A percentile compares a stretch with the other conserved stretches of the same genome.
phyloP scores from a whole-genome alignment of 2,113 vertebrate genomes.

The Athene noctua region DNA sequence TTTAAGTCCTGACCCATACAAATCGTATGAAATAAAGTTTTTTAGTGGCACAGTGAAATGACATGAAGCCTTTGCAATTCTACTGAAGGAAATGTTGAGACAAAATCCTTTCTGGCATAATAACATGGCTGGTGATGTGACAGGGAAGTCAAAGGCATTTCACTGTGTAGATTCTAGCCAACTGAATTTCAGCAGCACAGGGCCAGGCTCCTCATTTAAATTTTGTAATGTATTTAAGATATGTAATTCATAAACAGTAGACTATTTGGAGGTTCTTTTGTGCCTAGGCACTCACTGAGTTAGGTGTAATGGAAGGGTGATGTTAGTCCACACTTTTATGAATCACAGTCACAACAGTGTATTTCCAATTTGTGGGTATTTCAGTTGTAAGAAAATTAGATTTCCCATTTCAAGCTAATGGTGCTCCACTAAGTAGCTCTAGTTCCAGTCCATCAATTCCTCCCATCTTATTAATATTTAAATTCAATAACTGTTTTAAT shows the following conservation, averaged over 20 bases:
- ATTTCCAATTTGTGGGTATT: conserved; percentile 47
- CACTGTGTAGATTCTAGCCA: neutral
- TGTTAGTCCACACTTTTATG: neutral
- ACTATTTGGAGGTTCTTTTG: neutral
- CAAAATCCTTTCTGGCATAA: neutral
- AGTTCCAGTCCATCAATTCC: conserved; percentile 47
- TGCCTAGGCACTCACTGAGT: neutral
- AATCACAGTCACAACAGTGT: neutral
- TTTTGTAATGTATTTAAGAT: neutral
- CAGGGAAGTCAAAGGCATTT: neutral
- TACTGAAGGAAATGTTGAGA: neutral
- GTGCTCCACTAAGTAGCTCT: conserved; percentile 30
- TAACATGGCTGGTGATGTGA: neutral
- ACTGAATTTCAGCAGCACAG: neutral
- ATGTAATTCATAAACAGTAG: neutral
- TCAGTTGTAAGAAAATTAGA: conserved; percentile 55
- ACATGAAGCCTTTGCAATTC: neutral
- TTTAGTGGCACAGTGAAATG: neutral
- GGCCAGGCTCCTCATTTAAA: neutral
- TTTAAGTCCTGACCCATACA: neutral
- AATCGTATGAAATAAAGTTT: neutral
- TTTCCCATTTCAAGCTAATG: conserved; percentile 54
- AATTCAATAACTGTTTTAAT: conserved; percentile 67
- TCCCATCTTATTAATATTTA: conserved; percentile 69
- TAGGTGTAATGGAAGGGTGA: neutral